A percentile compares a stretch with the other conserved stretches of the same genome.
These are phyloP conservation scores for Trichacis sp. DNA, from an alignment of 2,888 invertebrate genomes.

Conservation along the genomic window DNA sequence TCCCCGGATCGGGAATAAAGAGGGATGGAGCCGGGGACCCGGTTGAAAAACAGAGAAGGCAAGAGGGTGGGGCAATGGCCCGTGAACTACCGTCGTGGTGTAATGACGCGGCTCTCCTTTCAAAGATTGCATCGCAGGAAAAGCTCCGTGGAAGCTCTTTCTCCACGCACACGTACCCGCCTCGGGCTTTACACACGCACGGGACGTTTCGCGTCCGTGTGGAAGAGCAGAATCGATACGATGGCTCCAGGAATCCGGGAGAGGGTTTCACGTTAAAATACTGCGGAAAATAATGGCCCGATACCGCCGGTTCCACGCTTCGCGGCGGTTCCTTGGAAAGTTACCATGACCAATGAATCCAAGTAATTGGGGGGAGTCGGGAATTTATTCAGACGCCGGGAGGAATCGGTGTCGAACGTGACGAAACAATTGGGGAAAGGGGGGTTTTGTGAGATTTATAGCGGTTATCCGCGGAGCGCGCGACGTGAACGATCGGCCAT, in stretches of 20 bases:
- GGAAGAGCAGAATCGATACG: conserved; percentile 58
- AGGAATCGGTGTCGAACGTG: conserved; percentile 11
- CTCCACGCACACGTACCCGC: conserved; percentile 26
- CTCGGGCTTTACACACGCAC: conserved; percentile 27
- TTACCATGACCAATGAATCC: conserved; percentile 53
- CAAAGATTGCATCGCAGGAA: conserved; percentile 69
- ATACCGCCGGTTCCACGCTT: conserved; percentile 39
- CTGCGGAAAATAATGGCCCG: conserved; percentile 57
- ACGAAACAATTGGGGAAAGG: conserved; percentile 13
- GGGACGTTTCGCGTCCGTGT: conserved; percentile 37
- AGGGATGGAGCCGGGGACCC: conserved; percentile 47
- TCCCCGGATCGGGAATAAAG: conserved; percentile 38
- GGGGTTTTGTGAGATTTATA: conserved; percentile 28
- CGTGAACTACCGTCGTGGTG: conserved; percentile 66
- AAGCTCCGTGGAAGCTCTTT: conserved; percentile 56
- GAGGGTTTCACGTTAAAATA: conserved; percentile 61
- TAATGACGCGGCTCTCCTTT: conserved; percentile 69
- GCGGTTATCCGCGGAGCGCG: conserved; percentile 23
- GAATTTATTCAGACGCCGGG: too few relatives aligned
- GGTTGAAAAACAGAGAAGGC: conserved; percentile 40
- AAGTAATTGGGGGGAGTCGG: conserved; percentile 56
- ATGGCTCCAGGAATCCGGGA: conserved; percentile 59
- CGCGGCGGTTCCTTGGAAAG: conserved; percentile 42
- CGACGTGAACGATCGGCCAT: conserved; percentile 30
- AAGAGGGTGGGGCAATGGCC: conserved; percentile 64